Base-by-base conservation (phyloP, 2,888 invertebrate genomes). In the Dione vanillae region DNA sequence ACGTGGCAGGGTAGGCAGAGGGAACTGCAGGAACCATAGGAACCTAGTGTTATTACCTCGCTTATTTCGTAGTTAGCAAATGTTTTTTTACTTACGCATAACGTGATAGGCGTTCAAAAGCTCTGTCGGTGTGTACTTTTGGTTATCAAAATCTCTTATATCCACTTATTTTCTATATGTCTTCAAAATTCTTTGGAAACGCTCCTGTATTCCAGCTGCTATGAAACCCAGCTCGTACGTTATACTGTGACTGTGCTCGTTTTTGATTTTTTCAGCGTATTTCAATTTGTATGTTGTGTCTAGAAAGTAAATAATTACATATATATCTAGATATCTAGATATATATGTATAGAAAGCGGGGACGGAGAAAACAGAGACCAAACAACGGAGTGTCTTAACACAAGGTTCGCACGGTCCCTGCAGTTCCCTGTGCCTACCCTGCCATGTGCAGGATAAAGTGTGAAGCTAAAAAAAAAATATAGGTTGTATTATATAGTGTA, bases 201-300 rank as follows among this genome's bases (percentile, higher is more conserved):
- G 54, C 54, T 77, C 77, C 35, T 76, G 70, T 19, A 77, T 76
- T 0, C 77, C 78, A 0, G 78, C 78, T 0, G 79, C 76, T 7
- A 79, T 75, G 7, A 75, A 70, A 0, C 79, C 79, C n/a, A 79
- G 66, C 54, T 78, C 77, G 41, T 69, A 79, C 0, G 78, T 75
- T 3, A 79, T 75, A 20, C 72, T 78, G 64, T 74, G 67, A 7
- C 73, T 74, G 49, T 78, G 78, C 14, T 70, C 54, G 5, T 70
- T 65, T 11, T 70, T 75, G 0, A 76, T 59, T 12, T 75, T 74
- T 11, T 74, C 73, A 0, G 74, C 75, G 12, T 76, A 72, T 7
- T 68, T 68, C 0, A 77, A 19, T 51, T 78, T 78, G 16, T 70
- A 65, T 2, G 66, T 68, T 2, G 69, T 16, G n/a, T 78, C 78